phyloP scores from a whole-genome alignment of 2,113 vertebrate genomes.

The Crotalus helleri region DNA sequence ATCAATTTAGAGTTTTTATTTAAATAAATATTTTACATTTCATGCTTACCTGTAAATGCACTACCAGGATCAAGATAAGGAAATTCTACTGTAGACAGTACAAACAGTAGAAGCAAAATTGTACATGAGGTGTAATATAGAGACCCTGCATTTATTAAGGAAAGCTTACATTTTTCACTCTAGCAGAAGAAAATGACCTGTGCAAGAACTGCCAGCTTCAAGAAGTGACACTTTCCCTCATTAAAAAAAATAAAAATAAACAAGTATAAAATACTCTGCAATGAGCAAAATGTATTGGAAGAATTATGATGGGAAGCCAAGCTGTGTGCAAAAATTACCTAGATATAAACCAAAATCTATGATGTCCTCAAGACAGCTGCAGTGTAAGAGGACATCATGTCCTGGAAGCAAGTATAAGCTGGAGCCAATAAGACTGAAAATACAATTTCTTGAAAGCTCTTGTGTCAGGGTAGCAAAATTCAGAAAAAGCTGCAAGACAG shows the following conservation, averaged over 20 bases:
- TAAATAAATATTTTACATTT: conserved; percentile 97
- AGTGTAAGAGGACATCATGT: conserved; percentile 51
- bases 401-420: conserved; percentile 56
- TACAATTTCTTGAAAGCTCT: conserved; percentile 2
- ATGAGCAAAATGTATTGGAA: conserved; percentile 65
- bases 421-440: conserved; percentile 51
- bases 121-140: conserved; percentile 79
- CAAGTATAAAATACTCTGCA: conserved; percentile 53
- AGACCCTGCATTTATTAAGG: conserved; percentile 83
- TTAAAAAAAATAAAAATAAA: conserved; percentile 41
- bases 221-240: conserved; percentile 54
- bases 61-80: conserved; percentile 84
- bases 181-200: conserved; percentile 72
- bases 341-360: conserved; percentile 58
- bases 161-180: conserved; percentile 71
- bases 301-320: conserved; percentile 67
- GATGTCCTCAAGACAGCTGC: conserved; percentile 62
- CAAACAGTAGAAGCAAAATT: conserved; percentile 93
- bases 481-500: conserved; percentile 8
- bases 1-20: conserved; percentile 83
- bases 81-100: conserved; percentile 84
- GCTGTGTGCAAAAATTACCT: conserved; percentile 66
- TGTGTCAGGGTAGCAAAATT: conserved; percentile 22
- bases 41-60: conserved; percentile 93
- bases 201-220: conserved; percentile 74